Percentiles rank a stretch among this genome's conserved stretches.
These are phyloP conservation scores for Parapristionchus giblindavisi DNA, from an alignment of 2,888 invertebrate species.

Conservation along the genomic window DNA sequence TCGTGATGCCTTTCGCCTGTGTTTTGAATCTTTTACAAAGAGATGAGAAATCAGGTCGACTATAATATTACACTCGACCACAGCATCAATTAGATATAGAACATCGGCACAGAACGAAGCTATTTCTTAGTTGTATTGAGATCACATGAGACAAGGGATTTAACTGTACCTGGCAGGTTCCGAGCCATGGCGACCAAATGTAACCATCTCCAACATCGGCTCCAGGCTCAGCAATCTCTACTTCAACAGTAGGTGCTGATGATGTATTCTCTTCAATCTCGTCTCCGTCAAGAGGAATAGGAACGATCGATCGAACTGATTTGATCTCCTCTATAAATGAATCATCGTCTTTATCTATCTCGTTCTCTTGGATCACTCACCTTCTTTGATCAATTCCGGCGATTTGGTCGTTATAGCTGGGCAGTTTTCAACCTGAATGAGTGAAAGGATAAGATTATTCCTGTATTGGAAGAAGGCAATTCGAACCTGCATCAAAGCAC, in stretches of 20 bases:
- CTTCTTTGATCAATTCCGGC: slow-evolving; percentile 10
- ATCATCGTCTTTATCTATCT: slow-evolving; percentile 22
- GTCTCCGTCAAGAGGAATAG: slow-evolving; percentile 34
- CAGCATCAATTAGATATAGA: too few species aligned
- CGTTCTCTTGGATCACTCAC: slow-evolving; percentile 33
- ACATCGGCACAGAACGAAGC: too few species aligned
- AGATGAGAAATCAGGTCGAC: too few species aligned
- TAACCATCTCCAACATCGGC: slow-evolving; percentile 43
- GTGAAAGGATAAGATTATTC: background rate
- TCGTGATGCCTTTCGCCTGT: too few species aligned
- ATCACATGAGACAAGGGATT: background rate
- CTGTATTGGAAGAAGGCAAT: background rate
- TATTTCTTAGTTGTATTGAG: background rate
- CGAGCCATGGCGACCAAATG: slow-evolving; percentile 66
- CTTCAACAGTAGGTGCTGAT: slow-evolving; percentile 28
- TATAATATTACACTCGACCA: too few species aligned
- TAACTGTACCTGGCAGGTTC: slow-evolving; percentile 60
- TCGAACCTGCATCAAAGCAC: slow-evolving; percentile 63
- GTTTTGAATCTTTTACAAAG: too few species aligned
- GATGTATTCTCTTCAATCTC: slow-evolving; percentile 34
- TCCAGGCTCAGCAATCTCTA: slow-evolving; percentile 21
- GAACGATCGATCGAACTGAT: slow-evolving; percentile 28
- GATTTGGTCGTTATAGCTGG: slow-evolving; percentile 42
- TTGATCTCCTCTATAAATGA: slow-evolving; percentile 28
- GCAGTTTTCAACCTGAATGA: slow-evolving; percentile 49